A percentile compares a stretch with the other conserved stretches of the same genome.
Conservation (phyloP, 2,797 vertebrate genomes). For the Aeoliscus strigatus region DNA sequence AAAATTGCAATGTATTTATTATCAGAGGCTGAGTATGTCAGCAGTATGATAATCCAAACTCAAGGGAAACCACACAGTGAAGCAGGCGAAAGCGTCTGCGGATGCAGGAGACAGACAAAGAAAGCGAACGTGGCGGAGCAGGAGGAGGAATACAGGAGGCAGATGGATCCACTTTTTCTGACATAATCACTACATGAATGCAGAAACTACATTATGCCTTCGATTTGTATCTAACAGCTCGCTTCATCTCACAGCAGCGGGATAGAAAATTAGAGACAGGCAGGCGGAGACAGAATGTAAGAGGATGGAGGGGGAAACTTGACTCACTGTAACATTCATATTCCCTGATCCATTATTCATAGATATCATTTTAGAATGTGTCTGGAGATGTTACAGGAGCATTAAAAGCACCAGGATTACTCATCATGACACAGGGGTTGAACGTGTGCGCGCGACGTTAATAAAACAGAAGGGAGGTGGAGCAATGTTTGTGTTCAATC, state of each 20-base stretch:
- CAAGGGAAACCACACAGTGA: neutral
- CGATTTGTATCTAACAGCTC: constrained; percentile 36
- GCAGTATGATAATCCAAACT: constrained; percentile 7
- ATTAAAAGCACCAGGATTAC: constrained; percentile 57
- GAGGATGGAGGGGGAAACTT: constrained; percentile 42
- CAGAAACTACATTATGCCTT: constrained; percentile 27
- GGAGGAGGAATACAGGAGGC: constrained; percentile 17
- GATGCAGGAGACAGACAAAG: constrained; percentile 16
- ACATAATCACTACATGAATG: constrained; percentile 33
- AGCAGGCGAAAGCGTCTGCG: constrained; percentile 14
- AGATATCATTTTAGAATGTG: constrained; percentile 52
- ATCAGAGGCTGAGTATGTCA: constrained; percentile 16
- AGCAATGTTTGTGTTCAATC: too few species aligned
- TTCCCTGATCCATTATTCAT: constrained; percentile 67
- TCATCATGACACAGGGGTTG: constrained; percentile 50
- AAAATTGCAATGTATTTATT: constrained; percentile 16
- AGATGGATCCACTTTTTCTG: constrained; percentile 35
- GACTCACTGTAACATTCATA: constrained; percentile 54
- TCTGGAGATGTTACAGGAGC: constrained; percentile 49
- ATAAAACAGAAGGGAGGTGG: too few species aligned
- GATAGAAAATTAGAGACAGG: constrained; percentile 30
- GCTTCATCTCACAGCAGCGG: constrained; percentile 22
- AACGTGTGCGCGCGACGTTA: too few species aligned
- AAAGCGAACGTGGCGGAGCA: constrained; percentile 8
- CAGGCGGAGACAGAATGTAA: constrained; percentile 26